Evolutionary conservation across 2,797 vertebrate species (phyloP).

Genomic region (Enteromius afrohamiltoni): DNA sequence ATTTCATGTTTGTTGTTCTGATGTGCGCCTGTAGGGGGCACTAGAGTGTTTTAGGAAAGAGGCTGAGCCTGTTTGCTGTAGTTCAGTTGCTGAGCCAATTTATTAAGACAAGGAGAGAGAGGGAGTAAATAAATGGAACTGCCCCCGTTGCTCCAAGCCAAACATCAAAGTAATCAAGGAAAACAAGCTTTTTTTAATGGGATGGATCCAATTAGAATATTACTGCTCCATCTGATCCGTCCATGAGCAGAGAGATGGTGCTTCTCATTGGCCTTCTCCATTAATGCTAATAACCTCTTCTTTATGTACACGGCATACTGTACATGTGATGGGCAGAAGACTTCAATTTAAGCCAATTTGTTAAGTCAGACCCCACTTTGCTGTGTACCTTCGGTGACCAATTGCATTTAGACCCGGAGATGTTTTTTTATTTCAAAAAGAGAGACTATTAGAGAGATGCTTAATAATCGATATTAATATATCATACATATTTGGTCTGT

Average conservation of each 20-base stretch:
- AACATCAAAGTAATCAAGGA: slow-evolving; percentile 87
- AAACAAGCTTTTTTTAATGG: slow-evolving; percentile 85
- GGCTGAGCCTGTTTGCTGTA: slow-evolving; percentile 80
- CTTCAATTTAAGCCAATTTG: slow-evolving; percentile 29
- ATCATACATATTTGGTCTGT: not conserved
- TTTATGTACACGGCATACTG: slow-evolving; percentile 21
- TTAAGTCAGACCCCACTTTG: slow-evolving; percentile 24
- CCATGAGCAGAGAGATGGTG: slow-evolving; percentile 26
- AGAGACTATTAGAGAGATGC: slow-evolving; percentile 8
- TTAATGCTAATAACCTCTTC: slow-evolving; percentile 35
- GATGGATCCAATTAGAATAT: slow-evolving; percentile 85
- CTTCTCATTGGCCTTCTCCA: slow-evolving; percentile 26
- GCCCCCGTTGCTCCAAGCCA: slow-evolving; percentile 80
- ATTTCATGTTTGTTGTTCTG: slow-evolving; percentile 58
- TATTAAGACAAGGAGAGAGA: slow-evolving; percentile 69
- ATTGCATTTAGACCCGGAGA: not conserved
- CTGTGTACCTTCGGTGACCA: not conserved
- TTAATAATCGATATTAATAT: not conserved
- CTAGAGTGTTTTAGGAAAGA: slow-evolving; percentile 75
- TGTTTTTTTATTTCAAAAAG: slow-evolving; percentile 6
- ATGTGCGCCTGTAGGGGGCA: slow-evolving; percentile 77
- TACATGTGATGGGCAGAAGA: slow-evolving; percentile 23
- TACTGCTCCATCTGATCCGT: slow-evolving; percentile 75
- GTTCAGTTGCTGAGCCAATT: slow-evolving; percentile 83
- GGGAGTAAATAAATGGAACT: slow-evolving; percentile 78